Evolutionary conservation across 2,113 vertebrate genomes (phyloP).

Genomic region (Siniperca chuatsi): DNA sequence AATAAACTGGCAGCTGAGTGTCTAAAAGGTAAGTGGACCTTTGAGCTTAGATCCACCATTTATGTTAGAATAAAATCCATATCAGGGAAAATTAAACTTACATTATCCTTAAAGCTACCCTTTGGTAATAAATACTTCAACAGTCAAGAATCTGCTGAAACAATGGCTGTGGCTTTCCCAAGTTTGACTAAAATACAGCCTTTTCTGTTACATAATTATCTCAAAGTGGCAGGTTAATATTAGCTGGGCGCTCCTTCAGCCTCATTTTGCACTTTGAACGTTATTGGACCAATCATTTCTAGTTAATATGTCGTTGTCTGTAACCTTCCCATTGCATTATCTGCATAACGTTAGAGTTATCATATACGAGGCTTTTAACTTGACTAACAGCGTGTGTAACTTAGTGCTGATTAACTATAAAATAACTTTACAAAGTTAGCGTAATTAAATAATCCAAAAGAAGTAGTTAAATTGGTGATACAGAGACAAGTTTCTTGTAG

Average conservation of each 20-base stretch:
- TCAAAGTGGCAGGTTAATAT: slow-evolving; percentile 41
- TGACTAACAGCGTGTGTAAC: not conserved
- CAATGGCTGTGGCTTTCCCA: not conserved
- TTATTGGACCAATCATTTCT: not conserved
- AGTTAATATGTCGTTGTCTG: slow-evolving; percentile 6
- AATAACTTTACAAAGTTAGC: not conserved
- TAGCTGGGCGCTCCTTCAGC: not conserved
- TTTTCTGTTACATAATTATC: slow-evolving; percentile 23
- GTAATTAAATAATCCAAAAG: not conserved
- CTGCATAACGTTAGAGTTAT: not conserved
- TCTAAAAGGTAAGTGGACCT: not conserved
- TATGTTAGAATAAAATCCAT: not conserved
- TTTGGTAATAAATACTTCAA: not conserved
- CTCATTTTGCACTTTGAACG: slow-evolving; percentile 53
- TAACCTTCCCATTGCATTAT: not conserved
- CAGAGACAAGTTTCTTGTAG: not conserved
- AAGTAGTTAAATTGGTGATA: not conserved
- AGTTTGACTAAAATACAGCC: not conserved
- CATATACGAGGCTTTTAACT: not conserved
- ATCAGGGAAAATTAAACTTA: not conserved
- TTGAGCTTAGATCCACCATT: not conserved
- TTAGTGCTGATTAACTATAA: not conserved
- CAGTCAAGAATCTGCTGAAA: slow-evolving; percentile 6
- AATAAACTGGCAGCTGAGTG: not conserved
- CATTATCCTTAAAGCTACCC: not conserved